Conservation (phyloP, 2,113 vertebrate species). For the Meles meles region DNA sequence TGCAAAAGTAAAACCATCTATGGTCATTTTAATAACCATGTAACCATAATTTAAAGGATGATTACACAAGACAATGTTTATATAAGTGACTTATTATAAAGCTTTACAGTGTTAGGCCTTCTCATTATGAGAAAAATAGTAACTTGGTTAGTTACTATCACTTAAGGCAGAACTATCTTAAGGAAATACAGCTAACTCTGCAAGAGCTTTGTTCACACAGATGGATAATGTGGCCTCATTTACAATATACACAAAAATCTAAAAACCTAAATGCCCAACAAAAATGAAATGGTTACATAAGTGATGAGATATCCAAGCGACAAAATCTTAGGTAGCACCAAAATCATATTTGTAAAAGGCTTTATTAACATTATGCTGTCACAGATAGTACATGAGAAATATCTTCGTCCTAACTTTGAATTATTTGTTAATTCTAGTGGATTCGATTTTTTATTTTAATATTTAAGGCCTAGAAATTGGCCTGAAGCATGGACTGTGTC, state of each 20-base stretch:
- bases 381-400: background rate
- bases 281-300: background rate
- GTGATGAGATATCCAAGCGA: background rate
- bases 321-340: background rate
- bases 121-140: background rate
- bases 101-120: background rate
- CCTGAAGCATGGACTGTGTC: background rate
- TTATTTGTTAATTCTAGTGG: constrained; percentile 1
- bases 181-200: background rate
- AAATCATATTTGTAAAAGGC: background rate
- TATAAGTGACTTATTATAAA: background rate
- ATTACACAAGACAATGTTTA: background rate
- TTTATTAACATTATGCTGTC: background rate
- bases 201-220: background rate
- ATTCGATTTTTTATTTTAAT: constrained; percentile 16
- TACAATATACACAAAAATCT: background rate
- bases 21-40: background rate
- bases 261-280: background rate
- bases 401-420: background rate
- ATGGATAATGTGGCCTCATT: background rate
- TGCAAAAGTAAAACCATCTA: constrained; percentile 83
- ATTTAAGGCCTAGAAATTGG: background rate
- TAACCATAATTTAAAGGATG: background rate
- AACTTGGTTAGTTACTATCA: background rate
- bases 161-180: background rate